Evolutionary conservation across 2,797 vertebrate genomes (phyloP), one percentile per base, ranked within the genome.

Genomic region (Argya squamiceps): DNA sequence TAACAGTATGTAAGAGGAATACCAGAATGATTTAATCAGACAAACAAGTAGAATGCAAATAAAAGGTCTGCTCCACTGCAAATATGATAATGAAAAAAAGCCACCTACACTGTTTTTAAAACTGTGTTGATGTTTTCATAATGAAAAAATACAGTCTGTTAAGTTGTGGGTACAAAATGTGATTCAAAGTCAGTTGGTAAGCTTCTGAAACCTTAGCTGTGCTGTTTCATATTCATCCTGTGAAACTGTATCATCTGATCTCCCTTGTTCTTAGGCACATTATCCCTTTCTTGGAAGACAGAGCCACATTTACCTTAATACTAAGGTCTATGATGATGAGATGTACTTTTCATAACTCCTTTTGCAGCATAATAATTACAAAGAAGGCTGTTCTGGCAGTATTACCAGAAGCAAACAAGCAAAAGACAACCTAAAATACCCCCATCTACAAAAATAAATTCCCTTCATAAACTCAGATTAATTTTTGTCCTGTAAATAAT

Each of bases 1-100:
- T 94, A 93, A 94, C 39, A 36, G 55, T 26, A 8, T 80, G 84
- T 90, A 30, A 90, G 85, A 91, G 34, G 73, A 93, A 79, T 79
- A 89, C 34, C 49, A 60, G 56, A 49, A 29, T 76, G 34, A 59
- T 92, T 89, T 88, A 84, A 84, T 79, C 24, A 79, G 77, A 56
- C 63, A 88, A 90, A 76, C 24, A 84, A 84, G 60, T 32, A 67
- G 23, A 79, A 88, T 56, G 37, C 74, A 70, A 92, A 82, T 36
- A 46, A 76, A 76, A 75, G 26, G 18, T 65, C 76, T 90, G 18
- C 27, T 89, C 14, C 23, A 6, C 49, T 74, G 30, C 5, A n/a
- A 67, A 63, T 69, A 47, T 17, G 34, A 21, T 69, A 37, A 43
- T 43, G 37, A 4, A n/a, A 41, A 37, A 70, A 63, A 47, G 7